These are phyloP conservation scores for Lasioglossum vierecki DNA, from an alignment of 2,888 invertebrate species.

Conservation along the genomic window DNA sequence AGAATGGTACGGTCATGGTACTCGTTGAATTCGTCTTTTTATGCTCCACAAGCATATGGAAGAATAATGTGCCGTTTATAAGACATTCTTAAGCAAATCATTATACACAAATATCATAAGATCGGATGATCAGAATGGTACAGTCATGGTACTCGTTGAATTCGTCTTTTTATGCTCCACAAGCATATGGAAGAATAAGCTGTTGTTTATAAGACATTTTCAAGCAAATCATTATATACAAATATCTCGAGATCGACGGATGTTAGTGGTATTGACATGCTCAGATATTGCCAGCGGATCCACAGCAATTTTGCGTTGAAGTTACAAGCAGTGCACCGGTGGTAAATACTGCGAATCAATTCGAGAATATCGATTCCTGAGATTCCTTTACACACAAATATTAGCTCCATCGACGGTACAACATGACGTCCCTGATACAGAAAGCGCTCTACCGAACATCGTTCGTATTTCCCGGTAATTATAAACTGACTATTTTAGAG, in stretches of 20 bases:
- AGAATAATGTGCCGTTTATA: too few relatives aligned
- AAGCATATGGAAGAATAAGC: neutral
- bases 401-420: neutral
- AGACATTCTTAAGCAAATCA: too few relatives aligned
- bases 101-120: too few relatives aligned
- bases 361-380: neutral
- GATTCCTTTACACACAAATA: neutral
- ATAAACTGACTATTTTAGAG: neutral
- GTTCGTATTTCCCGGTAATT: neutral
- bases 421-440: neutral
- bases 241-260: too few relatives aligned
- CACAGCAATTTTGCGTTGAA: neutral
- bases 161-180: neutral
- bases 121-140: neutral
- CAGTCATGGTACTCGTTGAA: neutral
- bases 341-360: conserved; percentile 19
- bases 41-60: neutral
- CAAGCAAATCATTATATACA: too few relatives aligned
- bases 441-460: neutral
- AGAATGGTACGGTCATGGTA: neutral
- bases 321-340: neutral
- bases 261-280: too few relatives aligned
- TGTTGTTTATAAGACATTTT: too few relatives aligned
- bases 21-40: neutral
- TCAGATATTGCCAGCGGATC: too few relatives aligned